Base-by-base conservation (phyloP, 2,888 invertebrate species). In the Iselma pallidipennis region DNA sequence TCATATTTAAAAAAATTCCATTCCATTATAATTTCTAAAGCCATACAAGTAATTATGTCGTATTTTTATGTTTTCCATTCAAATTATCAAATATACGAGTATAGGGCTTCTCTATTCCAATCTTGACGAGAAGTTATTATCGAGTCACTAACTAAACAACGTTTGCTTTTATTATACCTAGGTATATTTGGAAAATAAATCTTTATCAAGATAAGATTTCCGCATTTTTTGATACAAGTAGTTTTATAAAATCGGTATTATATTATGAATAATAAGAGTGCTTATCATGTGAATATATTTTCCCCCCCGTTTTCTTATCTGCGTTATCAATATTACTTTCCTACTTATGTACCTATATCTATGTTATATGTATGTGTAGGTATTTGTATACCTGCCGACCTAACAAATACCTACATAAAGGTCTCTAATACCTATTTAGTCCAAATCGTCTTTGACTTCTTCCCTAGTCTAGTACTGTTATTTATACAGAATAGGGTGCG, bases 261-360 rank as follows among this genome's bases (percentile, higher is more conserved):
- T 26, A 26, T n/a, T 26, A 26, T 26, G 26, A 26, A 6, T 6
- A 26, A 37, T 37, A 37, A 6, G 16, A n/a, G 12, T 49, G n/a
- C 16, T 57, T 51, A 51, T 42, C 51, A 57, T 16, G n/a, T 16
- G n/a, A 50, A 56, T 16, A 37, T 42, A 37, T 21, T 10, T 19
- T 49, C 21, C 6, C 7, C 14, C 26, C 10, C n/a, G 51, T 54
- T 55, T 62, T 26, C 33, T 70, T 72, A 72, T 72, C 71, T 70
- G 57, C 67, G 65, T 74, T 74, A 73, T 74, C 74, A 71, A 74
- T 66, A 73, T 71, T 71, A 68, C 68, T 69, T 72, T 72, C 74
- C 67, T 65, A 63, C n/a, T 69, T 48, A 25, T 57, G 33, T 52
- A 55, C 51, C 55, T 59, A 49, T n/a, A n/a, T n/a, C n/a, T n/a